Base-by-base conservation (phyloP, 2,888 invertebrate species). In the Tetrapedia diversipes region DNA sequence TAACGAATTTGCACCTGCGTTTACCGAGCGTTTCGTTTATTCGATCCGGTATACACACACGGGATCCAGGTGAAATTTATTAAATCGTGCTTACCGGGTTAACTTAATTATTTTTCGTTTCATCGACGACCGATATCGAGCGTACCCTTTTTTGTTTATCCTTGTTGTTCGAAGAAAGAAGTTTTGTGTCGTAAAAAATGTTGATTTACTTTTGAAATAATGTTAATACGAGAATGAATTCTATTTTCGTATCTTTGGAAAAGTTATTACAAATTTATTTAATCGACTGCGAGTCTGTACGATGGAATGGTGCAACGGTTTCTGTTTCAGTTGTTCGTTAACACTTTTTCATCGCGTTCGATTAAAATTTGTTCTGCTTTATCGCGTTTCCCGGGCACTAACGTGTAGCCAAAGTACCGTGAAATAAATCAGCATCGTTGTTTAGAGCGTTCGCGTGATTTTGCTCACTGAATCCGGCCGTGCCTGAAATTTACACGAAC, bases 1-100 rank as follows among this genome's bases (percentile, higher is more conserved):
- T 74, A 83, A 69, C 73, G 64, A 76, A 73, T 76, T 83, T 59
- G 78, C 68, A 79, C 74, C 75, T 79, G 73, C 71, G 74, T 65
- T 65, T 67, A 77, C 77, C 51, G 67, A 71, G 77, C 61, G 71
- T 67, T 72, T 72, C 72, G 66, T 66, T 72, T 60, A 60, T 68
- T 68, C 49, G 24, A 24, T 10, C 45, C 51, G 32, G 51, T 41
- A 37, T 57, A 41, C 11, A 7, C 22, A 19, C 24, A 10, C 0
- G n/a, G n/a, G 8, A 47, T 47, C 34, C 16, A 2, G 29, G 8
- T 22, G 51, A 60, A 67, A 68, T 79, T 72, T 77, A 72, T 77
- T 67, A 65, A 69, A 76, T 66, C 65, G 22, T 37, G 34, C 70
- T 47, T 57, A 57, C n/a, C 34, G 34, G 34, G 10, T 45, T 53